These are phyloP conservation scores for Ecliptopera silaceata DNA, from an alignment of 2,888 invertebrate genomes.

Conservation along the genomic window DNA sequence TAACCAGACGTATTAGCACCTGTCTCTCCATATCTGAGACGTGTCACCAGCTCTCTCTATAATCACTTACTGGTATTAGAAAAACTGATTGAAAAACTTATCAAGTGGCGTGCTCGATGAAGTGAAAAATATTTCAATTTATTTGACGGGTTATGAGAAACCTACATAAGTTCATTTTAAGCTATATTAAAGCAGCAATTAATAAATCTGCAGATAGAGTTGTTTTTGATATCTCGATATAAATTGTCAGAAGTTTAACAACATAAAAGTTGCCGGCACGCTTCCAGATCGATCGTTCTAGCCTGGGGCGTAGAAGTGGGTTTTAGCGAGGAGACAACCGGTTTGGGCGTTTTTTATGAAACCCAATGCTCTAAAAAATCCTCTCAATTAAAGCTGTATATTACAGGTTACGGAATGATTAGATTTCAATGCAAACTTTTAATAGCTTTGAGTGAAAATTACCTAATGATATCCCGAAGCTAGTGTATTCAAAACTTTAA, in stretches of 20 bases:
- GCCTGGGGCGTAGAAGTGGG: conserved; percentile 20
- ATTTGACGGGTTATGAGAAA: conserved; percentile 10
- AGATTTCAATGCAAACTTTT: too few species aligned
- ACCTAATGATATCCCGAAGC: too few species aligned
- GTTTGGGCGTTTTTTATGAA: conserved; percentile 3
- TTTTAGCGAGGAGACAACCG: conserved; percentile 10
- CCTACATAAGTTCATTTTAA: too few species aligned
- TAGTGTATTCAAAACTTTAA: too few species aligned
- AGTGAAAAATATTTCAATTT: conserved; percentile 15
- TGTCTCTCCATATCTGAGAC: conserved; percentile 59
- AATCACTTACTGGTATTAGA: conserved; percentile 35
- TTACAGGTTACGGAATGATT: too few species aligned
- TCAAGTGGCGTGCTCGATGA: conserved; percentile 14
- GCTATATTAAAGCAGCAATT: too few species aligned
- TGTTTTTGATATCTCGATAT: too few species aligned
- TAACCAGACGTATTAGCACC: conserved; percentile 56
- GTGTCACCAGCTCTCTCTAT: conserved; percentile 65
- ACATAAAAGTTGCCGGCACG: conserved; percentile 32
- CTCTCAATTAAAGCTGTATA: too few species aligned
- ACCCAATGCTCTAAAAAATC: not conserved
- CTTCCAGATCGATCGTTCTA: conserved; percentile 50
- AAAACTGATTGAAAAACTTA: conserved; percentile 21
- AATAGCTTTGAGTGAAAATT: too few species aligned
- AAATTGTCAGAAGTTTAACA: conserved; percentile 9
- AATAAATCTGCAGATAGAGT: too few species aligned